Percentiles rank a stretch among this genome's conserved stretches.
Conservation (phyloP, 1,140 invertebrate species). For the Pinna nobilis region DNA sequence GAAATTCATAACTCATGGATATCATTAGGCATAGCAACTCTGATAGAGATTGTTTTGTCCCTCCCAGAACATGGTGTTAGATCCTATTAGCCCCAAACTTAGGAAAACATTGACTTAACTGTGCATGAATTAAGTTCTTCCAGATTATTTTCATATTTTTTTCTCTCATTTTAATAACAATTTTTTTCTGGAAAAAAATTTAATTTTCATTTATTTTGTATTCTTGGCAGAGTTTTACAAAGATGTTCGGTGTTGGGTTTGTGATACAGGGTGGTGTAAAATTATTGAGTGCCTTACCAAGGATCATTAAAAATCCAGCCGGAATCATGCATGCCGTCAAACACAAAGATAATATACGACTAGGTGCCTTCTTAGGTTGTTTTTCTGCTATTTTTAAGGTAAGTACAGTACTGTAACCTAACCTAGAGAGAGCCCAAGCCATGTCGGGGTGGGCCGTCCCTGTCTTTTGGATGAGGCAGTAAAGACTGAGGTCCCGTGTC, state of each 20-base stretch:
- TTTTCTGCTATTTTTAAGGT: constrained; percentile 68
- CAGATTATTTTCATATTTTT: too few relatives aligned
- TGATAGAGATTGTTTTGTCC: too few relatives aligned
- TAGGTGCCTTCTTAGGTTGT: constrained; percentile 68
- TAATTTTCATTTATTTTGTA: not conserved
- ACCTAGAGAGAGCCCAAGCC: not conserved
- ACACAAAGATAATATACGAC: constrained; percentile 57
- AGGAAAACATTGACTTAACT: too few relatives aligned
- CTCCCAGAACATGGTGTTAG: too few relatives aligned
- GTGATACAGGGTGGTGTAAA: constrained; percentile 64
- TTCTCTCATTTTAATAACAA: too few relatives aligned
- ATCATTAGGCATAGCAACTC: too few relatives aligned
- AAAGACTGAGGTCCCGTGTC: too few relatives aligned
- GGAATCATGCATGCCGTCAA: constrained; percentile 52
- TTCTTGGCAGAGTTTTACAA: constrained; percentile 58
- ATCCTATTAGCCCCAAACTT: too few relatives aligned
- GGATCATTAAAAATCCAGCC: constrained; percentile 55
- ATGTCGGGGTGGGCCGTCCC: too few relatives aligned
- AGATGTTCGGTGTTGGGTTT: constrained; percentile 67
- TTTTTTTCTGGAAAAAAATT: not conserved
- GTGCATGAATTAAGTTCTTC: too few relatives aligned
- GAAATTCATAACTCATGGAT: too few relatives aligned
- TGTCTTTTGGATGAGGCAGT: too few relatives aligned
- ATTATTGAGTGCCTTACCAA: constrained; percentile 52
- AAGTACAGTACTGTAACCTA: constrained; percentile 12